Base-by-base conservation (phyloP, 2,113 vertebrate species). In the Cervus canadensis region DNA sequence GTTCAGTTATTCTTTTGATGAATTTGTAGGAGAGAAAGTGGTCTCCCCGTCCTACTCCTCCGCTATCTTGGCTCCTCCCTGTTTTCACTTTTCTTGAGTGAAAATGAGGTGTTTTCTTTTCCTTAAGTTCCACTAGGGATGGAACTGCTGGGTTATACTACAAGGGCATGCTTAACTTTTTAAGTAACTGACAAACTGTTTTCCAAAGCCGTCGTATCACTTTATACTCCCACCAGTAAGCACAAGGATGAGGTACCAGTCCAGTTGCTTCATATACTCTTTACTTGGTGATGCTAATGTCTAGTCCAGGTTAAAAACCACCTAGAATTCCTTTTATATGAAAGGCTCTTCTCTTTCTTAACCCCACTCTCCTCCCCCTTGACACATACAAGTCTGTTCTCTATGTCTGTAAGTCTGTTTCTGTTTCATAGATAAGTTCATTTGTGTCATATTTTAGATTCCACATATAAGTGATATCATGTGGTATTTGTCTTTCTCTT, bases 321-420 rank as follows among this genome's bases (percentile, higher is more conserved):
- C 13, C 54, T 54, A 79, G 71, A 92, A 83, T 87, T 93, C 59
- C 78, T 91, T 71, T 85, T 78, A 62, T 67, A 43, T 90, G 25
- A 30, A 88, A 96, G 87, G 19, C 12, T 95, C 94, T 88, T 94
- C 56, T 87, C 81, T 83, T 95, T 79, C 83, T 86, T 94, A 90
- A 96, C 52, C 45, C 45, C 15, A 33, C 45, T 45, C 16, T 10
- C 45, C 45, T 50, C 16, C 5, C 16, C 16, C 28, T 79, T 79
- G 28, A 48, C 28, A 50, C 45, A 79, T 19, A 50, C 8, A 33
- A 50, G 78, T 50, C 45, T 33, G 28, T 11, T 79, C 76, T 50
- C 76, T 50, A 48, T 30, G 9, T 33, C 76, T 33, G 45, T 79
- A 26, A 48, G 15, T 50, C 45, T 50, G 78, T 50, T 79, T 79